These are phyloP conservation scores for Ramphastos sulfuratus DNA, from an alignment of 2,113 vertebrate genomes.

Conservation along the genomic window DNA sequence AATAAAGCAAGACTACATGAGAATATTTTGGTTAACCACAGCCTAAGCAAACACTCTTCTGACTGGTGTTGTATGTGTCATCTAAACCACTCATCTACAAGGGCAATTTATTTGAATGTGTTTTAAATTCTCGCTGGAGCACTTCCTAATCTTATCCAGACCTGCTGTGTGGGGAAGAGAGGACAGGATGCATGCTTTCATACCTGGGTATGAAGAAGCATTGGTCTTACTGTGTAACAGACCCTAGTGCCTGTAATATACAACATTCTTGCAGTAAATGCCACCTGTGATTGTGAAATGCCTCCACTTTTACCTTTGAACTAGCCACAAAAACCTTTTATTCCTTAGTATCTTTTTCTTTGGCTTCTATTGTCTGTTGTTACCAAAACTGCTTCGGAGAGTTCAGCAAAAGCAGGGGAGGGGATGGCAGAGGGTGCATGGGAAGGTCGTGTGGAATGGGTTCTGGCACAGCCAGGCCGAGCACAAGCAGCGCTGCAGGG, in stretches of 20 bases:
- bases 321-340: neutral
- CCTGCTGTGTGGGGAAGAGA: neutral
- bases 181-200: neutral
- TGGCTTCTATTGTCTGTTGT: neutral
- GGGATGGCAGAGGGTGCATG: neutral
- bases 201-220: neutral
- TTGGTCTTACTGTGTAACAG: neutral
- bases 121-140: neutral
- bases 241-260: neutral
- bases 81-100: neutral
- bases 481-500: rapidly evolving
- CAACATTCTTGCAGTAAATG: neutral
- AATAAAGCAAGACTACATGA: neutral
- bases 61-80: neutral
- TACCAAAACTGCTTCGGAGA: neutral
- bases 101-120: neutral
- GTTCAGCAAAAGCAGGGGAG: neutral
- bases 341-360: neutral
- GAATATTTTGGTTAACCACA: neutral
- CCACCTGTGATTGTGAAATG: neutral
- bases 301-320: neutral
- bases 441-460: neutral
- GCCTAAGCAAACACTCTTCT: neutral
- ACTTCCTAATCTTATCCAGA: neutral
- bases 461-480: neutral